Evolutionary conservation across 2,797 vertebrate genomes (phyloP), one percentile per base, ranked within the genome.

Genomic region (Hapalemur alaotrensis): DNA sequence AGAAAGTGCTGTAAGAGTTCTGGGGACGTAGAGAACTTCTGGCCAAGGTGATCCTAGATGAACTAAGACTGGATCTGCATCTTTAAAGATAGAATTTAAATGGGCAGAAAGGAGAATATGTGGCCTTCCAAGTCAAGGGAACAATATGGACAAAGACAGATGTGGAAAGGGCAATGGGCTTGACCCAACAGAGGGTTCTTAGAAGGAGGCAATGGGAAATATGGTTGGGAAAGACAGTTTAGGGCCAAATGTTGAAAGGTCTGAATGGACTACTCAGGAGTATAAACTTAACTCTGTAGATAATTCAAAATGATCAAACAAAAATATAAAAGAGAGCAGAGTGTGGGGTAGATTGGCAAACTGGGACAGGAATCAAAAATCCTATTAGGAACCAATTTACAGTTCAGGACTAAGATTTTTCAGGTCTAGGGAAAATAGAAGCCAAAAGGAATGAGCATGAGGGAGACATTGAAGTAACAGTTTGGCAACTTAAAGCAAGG

Each of bases 321-420:
- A 92, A 90, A 46, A 89, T 86, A 46, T 48, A 80, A 93, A 94
- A 82, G 70, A 43, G 28, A 91, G 35, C 13, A 90, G 35, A 92
- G 23, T 41, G 7, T 28, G 25, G 38, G 32, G 4, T 63, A 92
- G 67, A 81, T 41, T 63, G 75, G 69, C 32, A 75, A 96, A 91
- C 50, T 61, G 73, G n/a, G 86, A 46, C 22, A 88, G 43, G 41
- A 93, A 82, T 83, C 48, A 30, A 91, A 91, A 92, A 9, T 95
- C 41, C 65, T 93, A n/a, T 63, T 82, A 95, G 80, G 59, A 91
- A 97, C 61, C 48, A 91, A 88, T 72, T 91, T 89, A 95, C 28
- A 75, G 23, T 50, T 82, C 48, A 94, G 48, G 32, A 86, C 46
- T 80, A 43, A 86, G 69, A 85, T 38, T 83, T 15, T 75, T 96